Evolutionary conservation across 2,888 invertebrate genomes (phyloP).

Genomic region (Homarus gammarus): DNA sequence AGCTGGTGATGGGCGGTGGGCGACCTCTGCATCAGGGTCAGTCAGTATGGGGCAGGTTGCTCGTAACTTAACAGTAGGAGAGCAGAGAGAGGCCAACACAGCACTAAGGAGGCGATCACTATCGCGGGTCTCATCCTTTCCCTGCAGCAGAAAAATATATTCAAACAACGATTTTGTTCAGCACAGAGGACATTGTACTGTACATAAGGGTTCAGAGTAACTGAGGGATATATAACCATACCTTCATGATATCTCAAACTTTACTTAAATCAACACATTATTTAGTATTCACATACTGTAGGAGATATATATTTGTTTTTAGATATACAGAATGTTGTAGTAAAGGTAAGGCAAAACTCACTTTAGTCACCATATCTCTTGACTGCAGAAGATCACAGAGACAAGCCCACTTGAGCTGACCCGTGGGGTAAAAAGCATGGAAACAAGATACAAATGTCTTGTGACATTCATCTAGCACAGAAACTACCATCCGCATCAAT

Average conservation of each 20-base stretch:
- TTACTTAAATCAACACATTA: no score
- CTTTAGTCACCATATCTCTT: constrained; percentile 76
- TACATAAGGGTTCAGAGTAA: background rate
- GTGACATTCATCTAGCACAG: constrained; percentile 93
- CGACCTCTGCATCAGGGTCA: constrained; percentile 79
- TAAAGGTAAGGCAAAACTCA: constrained; percentile 29
- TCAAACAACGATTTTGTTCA: no score
- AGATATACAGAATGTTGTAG: no score
- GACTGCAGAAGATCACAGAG: constrained; percentile 87
- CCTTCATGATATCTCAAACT: constrained; percentile 31
- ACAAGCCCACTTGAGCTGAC: constrained; percentile 94
- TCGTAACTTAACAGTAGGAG: constrained; percentile 86
- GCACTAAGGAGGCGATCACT: constrained; percentile 86
- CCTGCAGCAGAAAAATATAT: constrained; percentile 19
- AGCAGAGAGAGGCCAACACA: constrained; percentile 91
- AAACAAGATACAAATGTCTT: constrained; percentile 94
- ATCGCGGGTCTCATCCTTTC: constrained; percentile 70
- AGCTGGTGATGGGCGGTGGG: constrained; percentile 80
- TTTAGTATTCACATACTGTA: no score
- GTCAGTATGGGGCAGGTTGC: constrained; percentile 87
- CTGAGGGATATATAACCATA: background rate
- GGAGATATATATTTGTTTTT: no score
- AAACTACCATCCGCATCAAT: constrained; percentile 77
- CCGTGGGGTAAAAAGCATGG: constrained; percentile 97
- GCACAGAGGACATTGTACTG: no score